Conservation (phyloP, 2,113 vertebrate species). For the Pteropus alecto region DNA sequence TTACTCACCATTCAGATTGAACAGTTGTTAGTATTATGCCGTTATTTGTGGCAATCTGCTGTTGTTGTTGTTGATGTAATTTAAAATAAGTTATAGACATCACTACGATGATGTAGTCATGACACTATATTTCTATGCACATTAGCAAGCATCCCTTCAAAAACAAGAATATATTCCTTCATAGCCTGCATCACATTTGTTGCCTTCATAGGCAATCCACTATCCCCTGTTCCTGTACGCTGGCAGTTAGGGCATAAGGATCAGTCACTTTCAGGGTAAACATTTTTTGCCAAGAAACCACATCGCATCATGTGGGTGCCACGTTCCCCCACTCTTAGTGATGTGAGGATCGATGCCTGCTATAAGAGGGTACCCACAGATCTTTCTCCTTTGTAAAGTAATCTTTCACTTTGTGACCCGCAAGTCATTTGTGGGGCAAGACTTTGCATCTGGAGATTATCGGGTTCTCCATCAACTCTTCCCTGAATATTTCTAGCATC, state of each 20-base stretch:
- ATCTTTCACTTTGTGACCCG: background rate
- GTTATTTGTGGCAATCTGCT: too few relatives aligned
- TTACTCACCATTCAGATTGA: background rate
- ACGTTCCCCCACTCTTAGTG: background rate
- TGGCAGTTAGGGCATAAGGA: background rate
- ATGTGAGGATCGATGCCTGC: background rate
- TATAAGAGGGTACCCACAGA: accelerated
- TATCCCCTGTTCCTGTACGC: accelerated
- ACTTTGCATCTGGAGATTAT: background rate
- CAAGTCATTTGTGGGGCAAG: background rate
- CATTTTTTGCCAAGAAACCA: background rate
- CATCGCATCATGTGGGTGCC: accelerated
- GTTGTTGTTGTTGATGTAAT: background rate
- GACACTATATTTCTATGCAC: accelerated
- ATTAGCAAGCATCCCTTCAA: background rate
- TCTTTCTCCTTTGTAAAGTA: background rate
- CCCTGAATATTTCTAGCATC: background rate
- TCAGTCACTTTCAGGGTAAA: background rate
- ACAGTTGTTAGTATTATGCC: background rate
- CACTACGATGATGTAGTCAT: accelerated
- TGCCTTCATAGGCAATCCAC: accelerated
- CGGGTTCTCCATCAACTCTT: background rate
- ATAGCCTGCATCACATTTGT: accelerated
- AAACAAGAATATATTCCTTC: background rate
- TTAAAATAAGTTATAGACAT: background rate